A percentile compares a stretch with the other conserved stretches of the same genome.
These are phyloP conservation scores for Lycocorax pyrrhopterus DNA, from an alignment of 2,113 vertebrate genomes.

Conservation along the genomic window DNA sequence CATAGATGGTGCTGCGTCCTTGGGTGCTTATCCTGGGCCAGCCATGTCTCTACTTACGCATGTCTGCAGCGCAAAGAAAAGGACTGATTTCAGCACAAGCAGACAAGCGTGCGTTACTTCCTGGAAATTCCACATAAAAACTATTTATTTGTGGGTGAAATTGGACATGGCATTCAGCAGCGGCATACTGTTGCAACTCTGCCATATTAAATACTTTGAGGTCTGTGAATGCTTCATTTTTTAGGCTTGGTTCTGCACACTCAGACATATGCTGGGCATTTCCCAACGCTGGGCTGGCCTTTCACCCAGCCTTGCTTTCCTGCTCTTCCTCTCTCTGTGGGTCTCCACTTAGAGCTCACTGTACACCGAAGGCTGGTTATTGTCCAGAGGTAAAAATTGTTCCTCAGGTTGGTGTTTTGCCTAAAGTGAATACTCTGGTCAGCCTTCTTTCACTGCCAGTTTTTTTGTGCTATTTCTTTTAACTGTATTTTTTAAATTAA, in stretches of 20 bases:
- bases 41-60: rapidly evolving
- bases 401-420: not conserved
- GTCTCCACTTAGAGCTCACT: rapidly evolving
- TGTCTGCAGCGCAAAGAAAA: not conserved
- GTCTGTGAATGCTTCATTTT: not conserved
- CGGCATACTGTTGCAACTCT: not conserved
- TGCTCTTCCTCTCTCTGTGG: rapidly evolving
- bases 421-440: not conserved
- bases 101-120: not conserved
- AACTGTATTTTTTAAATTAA: not conserved
- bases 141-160: not conserved
- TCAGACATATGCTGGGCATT: not conserved
- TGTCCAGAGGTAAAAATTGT: not conserved
- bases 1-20: not conserved
- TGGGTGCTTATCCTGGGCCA: not conserved
- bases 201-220: not conserved
- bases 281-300: not conserved
- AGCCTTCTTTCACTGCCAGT: not conserved
- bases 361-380: not conserved
- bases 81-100: not conserved
- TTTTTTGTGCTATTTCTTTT: not conserved
- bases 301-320: not conserved
- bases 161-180: not conserved
- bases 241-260: not conserved
- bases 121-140: not conserved